Conservation (phyloP, 2,888 invertebrate genomes). For the Pseudococcus jackbeardsleyi region DNA sequence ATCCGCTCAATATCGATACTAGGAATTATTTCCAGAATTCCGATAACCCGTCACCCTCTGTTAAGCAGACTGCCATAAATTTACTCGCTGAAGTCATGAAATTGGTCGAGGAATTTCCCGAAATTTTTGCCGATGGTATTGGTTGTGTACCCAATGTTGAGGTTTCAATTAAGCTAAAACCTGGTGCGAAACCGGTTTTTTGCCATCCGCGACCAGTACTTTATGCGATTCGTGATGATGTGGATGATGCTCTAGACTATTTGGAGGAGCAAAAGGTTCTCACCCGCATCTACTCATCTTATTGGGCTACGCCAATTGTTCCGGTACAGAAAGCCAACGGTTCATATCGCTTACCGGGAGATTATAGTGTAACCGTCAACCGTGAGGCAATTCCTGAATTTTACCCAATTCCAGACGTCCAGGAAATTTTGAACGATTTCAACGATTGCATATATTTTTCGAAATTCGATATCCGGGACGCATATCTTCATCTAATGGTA, state of each 20-base stretch:
- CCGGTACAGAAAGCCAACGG: conserved; percentile 69
- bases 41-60: not conserved
- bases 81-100: not conserved
- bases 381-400: conserved; percentile 62
- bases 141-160: not conserved
- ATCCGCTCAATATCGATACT: no score
- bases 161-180: not conserved
- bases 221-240: conserved; percentile 66
- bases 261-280: conserved; percentile 66
- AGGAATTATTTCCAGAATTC: no score
- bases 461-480: conserved; percentile 68
- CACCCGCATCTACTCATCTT: conserved; percentile 66
- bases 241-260: conserved; percentile 67
- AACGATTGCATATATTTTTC: not conserved
- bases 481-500: conserved; percentile 69
- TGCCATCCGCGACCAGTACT: conserved; percentile 67
- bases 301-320: conserved; percentile 69
- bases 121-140: conserved; percentile 53
- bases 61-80: not conserved
- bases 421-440: conserved; percentile 66
- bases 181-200: conserved; percentile 67
- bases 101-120: not conserved
- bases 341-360: not conserved
- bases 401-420: conserved; percentile 66
- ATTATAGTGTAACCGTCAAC: conserved; percentile 66